Percentiles rank a stretch among this genome's conserved stretches.
Conservation (phyloP, 2,888 invertebrate genomes). For the Ellobium chinense region DNA sequence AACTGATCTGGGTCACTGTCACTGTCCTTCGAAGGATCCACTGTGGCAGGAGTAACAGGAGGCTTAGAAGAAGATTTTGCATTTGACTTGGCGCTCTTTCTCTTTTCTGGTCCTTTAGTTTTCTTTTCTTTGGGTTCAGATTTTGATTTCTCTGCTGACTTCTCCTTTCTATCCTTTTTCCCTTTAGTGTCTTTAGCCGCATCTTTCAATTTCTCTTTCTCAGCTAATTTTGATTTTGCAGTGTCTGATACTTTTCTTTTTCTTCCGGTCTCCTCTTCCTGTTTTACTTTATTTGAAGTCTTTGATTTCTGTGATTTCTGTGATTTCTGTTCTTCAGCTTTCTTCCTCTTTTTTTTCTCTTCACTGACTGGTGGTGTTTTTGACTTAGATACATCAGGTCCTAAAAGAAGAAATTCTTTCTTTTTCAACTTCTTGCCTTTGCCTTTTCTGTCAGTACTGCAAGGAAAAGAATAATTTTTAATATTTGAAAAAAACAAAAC, state of each 20-base stretch:
- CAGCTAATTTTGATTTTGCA: not conserved
- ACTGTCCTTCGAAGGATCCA: slow-evolving; percentile 19
- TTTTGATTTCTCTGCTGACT: not conserved
- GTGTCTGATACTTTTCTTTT: not conserved
- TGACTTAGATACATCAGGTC: slow-evolving; percentile 1
- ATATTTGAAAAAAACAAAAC: no score
- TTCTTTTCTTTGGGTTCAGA: not conserved
- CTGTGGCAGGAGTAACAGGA: not conserved
- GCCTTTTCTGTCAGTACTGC: slow-evolving; percentile 39
- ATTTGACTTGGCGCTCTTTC: slow-evolving; percentile 4
- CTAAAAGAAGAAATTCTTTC: slow-evolving; percentile 28
- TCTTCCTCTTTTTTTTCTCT: slow-evolving; percentile 31
- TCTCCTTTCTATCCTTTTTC: not conserved
- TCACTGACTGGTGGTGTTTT: not conserved
- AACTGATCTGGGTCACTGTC: slow-evolving; percentile 82
- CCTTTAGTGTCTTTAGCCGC: not conserved
- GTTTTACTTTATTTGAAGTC: not conserved
- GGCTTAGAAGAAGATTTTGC: not conserved
- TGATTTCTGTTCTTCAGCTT: not conserved
- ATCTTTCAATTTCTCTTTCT: not conserved
- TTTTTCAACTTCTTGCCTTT: slow-evolving; percentile 31
- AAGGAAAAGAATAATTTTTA: no score
- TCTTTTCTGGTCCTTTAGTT: slow-evolving; percentile 13
- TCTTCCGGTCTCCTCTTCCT: not conserved
- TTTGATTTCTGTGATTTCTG: slow-evolving; percentile 4